Base-by-base conservation (phyloP, 2,888 invertebrate genomes). In the Tuberolachnus salignus region DNA sequence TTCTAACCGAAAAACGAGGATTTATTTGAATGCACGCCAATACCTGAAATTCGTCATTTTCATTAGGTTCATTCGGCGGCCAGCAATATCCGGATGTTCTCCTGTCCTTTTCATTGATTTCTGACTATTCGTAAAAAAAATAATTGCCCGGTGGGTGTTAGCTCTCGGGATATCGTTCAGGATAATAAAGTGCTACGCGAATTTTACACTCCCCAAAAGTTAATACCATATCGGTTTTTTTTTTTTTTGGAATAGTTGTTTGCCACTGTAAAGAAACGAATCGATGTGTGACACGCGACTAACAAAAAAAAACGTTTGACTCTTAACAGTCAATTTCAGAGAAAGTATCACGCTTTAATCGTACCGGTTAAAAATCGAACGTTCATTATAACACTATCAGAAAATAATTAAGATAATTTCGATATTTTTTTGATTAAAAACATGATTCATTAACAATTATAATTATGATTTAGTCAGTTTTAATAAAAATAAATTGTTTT, bases 191-290 rank as follows among this genome's bases (percentile, higher is more conserved):
- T 9, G 21, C 21, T 55, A 55, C 21, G 55, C 55, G 21, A 55
- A 55, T 55, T 55, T 21, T 55, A 55, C 55, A 21, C 21, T 55
- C 21, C 3, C 55, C 14, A 55, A 55, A 55, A 55, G 21, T 55
- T 55, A 55, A 55, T 21, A 55, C 11, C 55, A 55, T 55, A 55
- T 55, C 55, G 55, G 55, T 55, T 55, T 55, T n/a, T n/a, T n/a
- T n/a, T n/a, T n/a, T n/a, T 55, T 21, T 55, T 21, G 21, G 19
- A 55, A 46, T 19, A 55, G 8, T 55, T 55, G 51, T n/a, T 14
- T 51, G 51, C 14, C n/a, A 51, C 6, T 51, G n/a, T 51, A 51
- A 1, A 51, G 51, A 51, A 51, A 51, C 11, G 11, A 51, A 4
- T 34, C 10, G 49, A 51, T 51, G 51, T 51, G 51, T 51, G 1